phyloP scores from a whole-genome alignment of 1,140 invertebrate genomes.

The Philopotamus ludificatus region DNA sequence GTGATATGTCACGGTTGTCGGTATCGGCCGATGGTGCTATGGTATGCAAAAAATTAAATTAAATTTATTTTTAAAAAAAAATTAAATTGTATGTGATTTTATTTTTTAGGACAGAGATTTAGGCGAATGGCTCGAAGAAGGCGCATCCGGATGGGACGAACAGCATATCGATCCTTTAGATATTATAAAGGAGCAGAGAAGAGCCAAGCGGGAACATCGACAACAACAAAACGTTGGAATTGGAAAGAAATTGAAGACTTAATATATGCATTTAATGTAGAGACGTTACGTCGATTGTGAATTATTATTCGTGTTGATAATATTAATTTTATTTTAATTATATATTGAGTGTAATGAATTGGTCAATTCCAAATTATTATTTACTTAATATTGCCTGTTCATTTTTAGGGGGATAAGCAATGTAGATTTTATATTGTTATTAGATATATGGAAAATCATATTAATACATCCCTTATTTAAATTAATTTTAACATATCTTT shows the following conservation, averaged over 20 bases:
- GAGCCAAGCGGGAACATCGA: constrained; percentile 35
- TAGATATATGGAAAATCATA: too few relatives aligned
- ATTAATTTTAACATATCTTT: too few relatives aligned
- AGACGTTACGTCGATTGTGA: too few relatives aligned
- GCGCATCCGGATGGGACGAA: constrained; percentile 39
- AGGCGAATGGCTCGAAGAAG: constrained; percentile 40
- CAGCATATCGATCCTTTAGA: constrained; percentile 37
- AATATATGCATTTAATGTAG: too few relatives aligned
- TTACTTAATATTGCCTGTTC: too few relatives aligned
- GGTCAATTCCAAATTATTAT: too few relatives aligned
- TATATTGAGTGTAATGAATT: too few relatives aligned
- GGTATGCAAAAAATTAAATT: constrained; percentile 18
- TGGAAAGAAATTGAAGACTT: constrained; percentile 40
- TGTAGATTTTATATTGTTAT: too few relatives aligned
- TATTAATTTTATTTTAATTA: too few relatives aligned
- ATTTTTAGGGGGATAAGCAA: too few relatives aligned
- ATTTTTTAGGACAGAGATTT: constrained; percentile 31
- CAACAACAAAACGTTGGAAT: constrained; percentile 33
- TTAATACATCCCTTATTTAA: too few relatives aligned
- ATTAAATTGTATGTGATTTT: background rate
- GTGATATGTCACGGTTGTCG: constrained; percentile 36
- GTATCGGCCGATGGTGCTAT: constrained; percentile 30
- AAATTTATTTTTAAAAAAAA: constrained; percentile 1
- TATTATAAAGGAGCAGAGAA: constrained; percentile 36
- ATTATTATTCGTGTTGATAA: too few relatives aligned